Evolutionary conservation across 1,140 invertebrate genomes (phyloP).

Genomic region (Epicauta chinensis): DNA sequence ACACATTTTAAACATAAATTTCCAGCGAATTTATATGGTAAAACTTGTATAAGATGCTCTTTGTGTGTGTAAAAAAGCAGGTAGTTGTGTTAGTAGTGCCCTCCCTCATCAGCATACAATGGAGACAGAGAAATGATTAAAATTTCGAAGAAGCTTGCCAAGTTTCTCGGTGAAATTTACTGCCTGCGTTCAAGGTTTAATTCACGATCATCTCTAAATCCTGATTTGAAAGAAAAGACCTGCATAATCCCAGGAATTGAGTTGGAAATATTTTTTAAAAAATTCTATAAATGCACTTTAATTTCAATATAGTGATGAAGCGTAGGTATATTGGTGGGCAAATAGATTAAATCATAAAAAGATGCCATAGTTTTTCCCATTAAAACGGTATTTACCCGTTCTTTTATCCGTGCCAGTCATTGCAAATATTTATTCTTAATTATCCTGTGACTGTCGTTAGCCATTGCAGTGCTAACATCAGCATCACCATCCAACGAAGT

Average conservation of each 20-base stretch:
- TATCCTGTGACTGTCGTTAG: constrained; percentile 17
- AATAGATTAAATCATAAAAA: constrained; percentile 12
- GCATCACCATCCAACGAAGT: not conserved
- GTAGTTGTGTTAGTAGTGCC: constrained; percentile 12
- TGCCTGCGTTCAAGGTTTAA: too few species aligned
- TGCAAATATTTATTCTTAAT: constrained; percentile 31
- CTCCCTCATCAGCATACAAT: constrained; percentile 17
- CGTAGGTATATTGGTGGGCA: not conserved
- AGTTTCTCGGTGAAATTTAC: too few species aligned
- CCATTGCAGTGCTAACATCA: not conserved
- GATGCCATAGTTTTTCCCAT: constrained; percentile 5
- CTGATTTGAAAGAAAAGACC: too few species aligned
- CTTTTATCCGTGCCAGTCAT: constrained; percentile 16
- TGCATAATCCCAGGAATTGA: too few species aligned
- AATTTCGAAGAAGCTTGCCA: too few species aligned
- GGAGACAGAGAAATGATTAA: not conserved
- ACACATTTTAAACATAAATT: too few species aligned
- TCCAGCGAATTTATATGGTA: too few species aligned
- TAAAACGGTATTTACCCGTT: constrained; percentile 11
- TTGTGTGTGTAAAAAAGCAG: not conserved
- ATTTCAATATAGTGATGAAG: too few species aligned
- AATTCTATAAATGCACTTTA: too few species aligned
- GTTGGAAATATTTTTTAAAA: too few species aligned
- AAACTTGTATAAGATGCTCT: too few species aligned
- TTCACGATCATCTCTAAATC: too few species aligned